These are phyloP conservation scores for Hanleya hanleyi DNA, from an alignment of 2,888 invertebrate genomes.

Conservation along the genomic window DNA sequence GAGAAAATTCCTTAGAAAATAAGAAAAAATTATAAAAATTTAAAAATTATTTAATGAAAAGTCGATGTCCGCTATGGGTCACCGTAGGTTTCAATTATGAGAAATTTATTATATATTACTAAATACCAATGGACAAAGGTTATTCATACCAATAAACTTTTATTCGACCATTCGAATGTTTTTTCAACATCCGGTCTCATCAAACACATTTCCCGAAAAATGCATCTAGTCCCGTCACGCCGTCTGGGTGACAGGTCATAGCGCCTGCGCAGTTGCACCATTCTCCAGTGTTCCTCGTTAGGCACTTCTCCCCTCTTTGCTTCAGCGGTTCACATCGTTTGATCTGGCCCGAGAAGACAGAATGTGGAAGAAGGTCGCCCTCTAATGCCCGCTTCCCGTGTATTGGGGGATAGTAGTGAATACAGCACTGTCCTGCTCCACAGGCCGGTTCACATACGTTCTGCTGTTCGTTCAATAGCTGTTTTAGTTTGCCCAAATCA, in stretches of 20 bases:
- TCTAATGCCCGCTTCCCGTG: background rate
- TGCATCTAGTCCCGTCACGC: background rate
- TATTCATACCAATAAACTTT: no score
- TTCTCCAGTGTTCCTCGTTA: background rate
- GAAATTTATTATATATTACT: no score
- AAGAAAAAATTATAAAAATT: no score
- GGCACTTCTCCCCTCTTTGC: background rate
- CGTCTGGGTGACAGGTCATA: background rate
- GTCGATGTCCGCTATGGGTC: no score
- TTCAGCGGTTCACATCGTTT: background rate
- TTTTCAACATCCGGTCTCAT: no score
- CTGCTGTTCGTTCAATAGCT: background rate
- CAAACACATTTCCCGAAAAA: background rate
- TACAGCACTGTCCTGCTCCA: background rate
- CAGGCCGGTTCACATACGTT: background rate
- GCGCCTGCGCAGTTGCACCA: background rate
- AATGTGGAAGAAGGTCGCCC: background rate
- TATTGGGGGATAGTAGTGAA: background rate
- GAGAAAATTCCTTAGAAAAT: no score
- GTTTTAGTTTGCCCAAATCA: background rate
- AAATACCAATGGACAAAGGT: no score
- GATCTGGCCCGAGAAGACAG: background rate
- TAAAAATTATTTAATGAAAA: no score
- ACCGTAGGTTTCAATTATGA: no score
- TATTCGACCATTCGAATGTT: no score